Evolutionary conservation across 2,888 invertebrate genomes (phyloP).

Genomic region (Helicoverpa assulta): DNA sequence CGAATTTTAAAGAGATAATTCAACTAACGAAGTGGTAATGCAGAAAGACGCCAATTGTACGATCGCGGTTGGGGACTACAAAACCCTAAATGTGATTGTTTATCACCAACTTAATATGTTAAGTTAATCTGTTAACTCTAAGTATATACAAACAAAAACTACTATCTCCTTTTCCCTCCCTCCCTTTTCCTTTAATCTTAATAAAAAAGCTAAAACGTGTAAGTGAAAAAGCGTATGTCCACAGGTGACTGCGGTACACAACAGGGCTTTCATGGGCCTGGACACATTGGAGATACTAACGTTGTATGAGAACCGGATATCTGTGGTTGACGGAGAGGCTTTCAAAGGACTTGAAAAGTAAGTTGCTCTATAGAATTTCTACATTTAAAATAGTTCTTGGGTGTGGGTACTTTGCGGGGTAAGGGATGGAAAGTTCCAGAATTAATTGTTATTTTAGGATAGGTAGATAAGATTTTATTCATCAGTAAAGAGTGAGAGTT

Average conservation of each 20-base stretch:
- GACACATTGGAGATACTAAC: constrained; percentile 96
- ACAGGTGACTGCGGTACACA: constrained; percentile 93
- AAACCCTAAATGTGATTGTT: no score
- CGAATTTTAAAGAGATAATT: no score
- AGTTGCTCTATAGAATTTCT: constrained; percentile 72
- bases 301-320: constrained; percentile 96
- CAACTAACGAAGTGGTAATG: no score
- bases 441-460: background rate
- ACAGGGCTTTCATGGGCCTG: constrained; percentile 95
- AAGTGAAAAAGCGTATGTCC: constrained; percentile 44
- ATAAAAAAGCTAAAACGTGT: background rate
- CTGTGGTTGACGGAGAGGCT: constrained; percentile 94
- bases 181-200: no score
- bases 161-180: background rate
- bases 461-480: no score
- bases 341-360: constrained; percentile 97
- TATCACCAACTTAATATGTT: no score
- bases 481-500: no score
- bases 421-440: background rate
- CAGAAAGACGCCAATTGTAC: no score
- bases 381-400: background rate
- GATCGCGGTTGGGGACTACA: no score
- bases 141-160: no score
- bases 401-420: no score
- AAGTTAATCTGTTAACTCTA: no score